Evolutionary conservation across 2,113 vertebrate species (phyloP), one percentile per base, ranked within the genome.

Genomic region (Prunella himalayana): DNA sequence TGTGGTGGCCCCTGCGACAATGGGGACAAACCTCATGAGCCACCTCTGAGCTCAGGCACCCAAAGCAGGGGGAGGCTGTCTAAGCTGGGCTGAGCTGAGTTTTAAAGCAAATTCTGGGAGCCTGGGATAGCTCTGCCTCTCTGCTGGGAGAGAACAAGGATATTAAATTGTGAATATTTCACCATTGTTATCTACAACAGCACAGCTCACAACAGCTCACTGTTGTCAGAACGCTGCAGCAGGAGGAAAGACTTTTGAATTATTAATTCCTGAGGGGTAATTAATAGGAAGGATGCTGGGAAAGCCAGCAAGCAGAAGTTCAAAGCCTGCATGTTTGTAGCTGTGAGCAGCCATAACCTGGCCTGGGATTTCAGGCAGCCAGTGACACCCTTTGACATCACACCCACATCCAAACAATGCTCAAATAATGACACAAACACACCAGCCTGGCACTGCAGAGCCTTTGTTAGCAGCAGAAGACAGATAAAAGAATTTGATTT

Each of bases 241-340:
- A 19, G 60, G 81, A 78, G 44, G 54, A 90, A 76, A 82, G 42
- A 28, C 25, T 61, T 64, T 13, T 93, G 73, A 93, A 84, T 82
- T 78, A 92, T 86, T 95, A 86, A 92, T 90, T 94, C 50, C 57
- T 76, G 68, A 57, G 56, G 37, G 39, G 42, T 95, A 86, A 95
- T 95, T 93, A 92, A 76, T 53, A 69, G 64, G 56, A 78, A 92
- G 33, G 50, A 53, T 77, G 76, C 49, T 83, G 70, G 66, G 60
- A 63, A 64, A 92, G 20, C 22, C 82, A 86, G 63, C 44, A 64
- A 44, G 41, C 53, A 11, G 21, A 33, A 75, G 59, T 37, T 89
- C 41, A 88, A 91, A 92, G 69, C 37, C 60, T 56, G 56, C 35
- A 25, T 0, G 13, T 59, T 10, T 12, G 45, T 33, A 57, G 30